phyloP scores from a whole-genome alignment of 2,113 vertebrate genomes.

The Ceratotherium simum region DNA sequence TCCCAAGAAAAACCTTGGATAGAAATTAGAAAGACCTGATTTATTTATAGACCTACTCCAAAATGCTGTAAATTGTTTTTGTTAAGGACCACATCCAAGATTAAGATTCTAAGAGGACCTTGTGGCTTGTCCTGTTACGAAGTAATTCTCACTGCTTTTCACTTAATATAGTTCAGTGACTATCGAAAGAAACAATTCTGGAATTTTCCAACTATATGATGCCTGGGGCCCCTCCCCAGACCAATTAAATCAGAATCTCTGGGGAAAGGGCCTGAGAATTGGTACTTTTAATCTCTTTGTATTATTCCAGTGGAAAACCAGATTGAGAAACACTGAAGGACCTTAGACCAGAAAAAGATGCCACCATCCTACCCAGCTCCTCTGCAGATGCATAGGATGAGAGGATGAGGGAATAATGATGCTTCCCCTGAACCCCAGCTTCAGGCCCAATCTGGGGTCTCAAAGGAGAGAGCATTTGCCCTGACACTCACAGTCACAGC shows the following conservation, averaged over 20 bases:
- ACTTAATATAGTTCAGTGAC: neutral
- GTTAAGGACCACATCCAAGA: slow-evolving; percentile 36
- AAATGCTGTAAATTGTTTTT: slow-evolving; percentile 5
- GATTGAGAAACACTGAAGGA: neutral
- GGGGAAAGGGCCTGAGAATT: neutral
- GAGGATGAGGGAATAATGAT: neutral
- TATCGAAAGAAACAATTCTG: slow-evolving; percentile 39
- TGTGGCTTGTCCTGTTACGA: neutral
- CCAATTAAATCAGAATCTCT: neutral
- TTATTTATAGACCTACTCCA: slow-evolving; percentile 39
- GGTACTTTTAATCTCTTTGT: slow-evolving; percentile 10
- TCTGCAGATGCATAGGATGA: neutral
- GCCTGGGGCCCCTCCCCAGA: neutral
- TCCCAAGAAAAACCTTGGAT: neutral
- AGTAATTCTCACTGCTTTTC: slow-evolving; percentile 36
- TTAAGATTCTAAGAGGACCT: neutral
- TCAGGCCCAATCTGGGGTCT: neutral
- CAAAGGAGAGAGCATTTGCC: neutral
- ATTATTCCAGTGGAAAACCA: neutral
- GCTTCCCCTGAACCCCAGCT: neutral
- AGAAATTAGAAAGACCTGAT: slow-evolving; percentile 12
- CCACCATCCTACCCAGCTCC: neutral
- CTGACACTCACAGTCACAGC: neutral
- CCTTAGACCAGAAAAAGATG: neutral
- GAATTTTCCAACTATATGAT: slow-evolving; percentile 7